A percentile compares a stretch with the other conserved stretches of the same genome.
These are phyloP conservation scores for Ptilonorhynchus violaceus DNA, from an alignment of 2,113 vertebrate genomes.

Conservation along the genomic window DNA sequence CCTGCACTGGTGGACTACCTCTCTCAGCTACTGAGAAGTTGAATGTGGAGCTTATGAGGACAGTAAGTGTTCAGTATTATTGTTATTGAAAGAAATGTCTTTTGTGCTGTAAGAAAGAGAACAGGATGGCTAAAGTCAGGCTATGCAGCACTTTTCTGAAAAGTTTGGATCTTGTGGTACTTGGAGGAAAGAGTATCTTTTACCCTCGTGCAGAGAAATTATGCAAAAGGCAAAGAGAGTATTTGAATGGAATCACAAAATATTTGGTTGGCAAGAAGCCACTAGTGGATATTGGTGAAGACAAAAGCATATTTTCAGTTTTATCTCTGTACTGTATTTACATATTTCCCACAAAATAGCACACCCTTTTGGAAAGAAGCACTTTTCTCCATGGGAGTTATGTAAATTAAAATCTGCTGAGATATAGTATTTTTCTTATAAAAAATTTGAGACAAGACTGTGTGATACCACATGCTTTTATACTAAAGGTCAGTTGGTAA, in stretches of 20 bases:
- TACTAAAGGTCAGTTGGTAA: not conserved
- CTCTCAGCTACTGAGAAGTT: not conserved
- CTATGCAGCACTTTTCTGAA: not conserved
- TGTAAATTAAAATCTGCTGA: not conserved
- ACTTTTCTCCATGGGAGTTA: not conserved
- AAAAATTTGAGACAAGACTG: not conserved
- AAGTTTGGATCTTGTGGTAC: not conserved
- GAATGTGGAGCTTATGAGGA: not conserved
- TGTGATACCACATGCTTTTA: not conserved
- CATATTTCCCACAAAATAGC: not conserved
- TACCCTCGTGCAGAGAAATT: not conserved
- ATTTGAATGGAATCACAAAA: not conserved
- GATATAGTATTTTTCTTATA: not conserved
- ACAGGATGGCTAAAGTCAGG: not conserved
- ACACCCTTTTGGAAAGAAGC: not conserved
- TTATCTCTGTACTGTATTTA: not conserved
- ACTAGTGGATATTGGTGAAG: not conserved
- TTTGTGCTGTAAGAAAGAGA: not conserved
- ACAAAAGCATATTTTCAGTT: not conserved
- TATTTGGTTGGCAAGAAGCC: not conserved
- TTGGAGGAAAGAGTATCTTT: rapidly evolving
- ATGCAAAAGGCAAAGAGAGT: not conserved
- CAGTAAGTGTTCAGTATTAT: not conserved
- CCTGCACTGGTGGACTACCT: too few relatives aligned
- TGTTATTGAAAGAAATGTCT: not conserved